Percentiles rank a stretch among this genome's conserved stretches.
Conservation (phyloP, 2,797 vertebrate genomes). For the Labeo calbasu region DNA sequence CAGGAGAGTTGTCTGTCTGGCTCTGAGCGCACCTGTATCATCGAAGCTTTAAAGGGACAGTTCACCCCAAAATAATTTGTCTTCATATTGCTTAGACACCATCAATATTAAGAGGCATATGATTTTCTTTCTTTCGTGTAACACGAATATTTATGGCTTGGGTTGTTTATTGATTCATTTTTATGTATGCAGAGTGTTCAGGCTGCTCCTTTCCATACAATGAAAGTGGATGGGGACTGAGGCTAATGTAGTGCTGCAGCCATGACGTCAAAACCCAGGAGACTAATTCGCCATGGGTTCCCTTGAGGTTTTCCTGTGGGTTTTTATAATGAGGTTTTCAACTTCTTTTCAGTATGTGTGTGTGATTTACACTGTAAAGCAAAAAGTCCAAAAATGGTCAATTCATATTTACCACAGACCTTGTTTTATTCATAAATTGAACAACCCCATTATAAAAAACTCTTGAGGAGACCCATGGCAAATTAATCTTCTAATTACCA, state of each 20-base stretch:
- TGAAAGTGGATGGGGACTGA: constrained; percentile 5
- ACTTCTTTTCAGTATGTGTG: not conserved
- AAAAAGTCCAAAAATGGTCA: not conserved
- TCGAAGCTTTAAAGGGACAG: constrained; percentile 4
- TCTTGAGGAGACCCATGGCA: not conserved
- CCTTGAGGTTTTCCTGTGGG: not conserved
- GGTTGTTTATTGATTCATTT: not conserved
- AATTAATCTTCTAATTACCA: not conserved
- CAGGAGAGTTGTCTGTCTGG: not conserved
- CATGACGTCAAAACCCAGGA: not conserved
- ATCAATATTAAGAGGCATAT: not conserved
- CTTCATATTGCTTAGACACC: not conserved
- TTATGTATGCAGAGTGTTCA: no score
- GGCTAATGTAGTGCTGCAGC: not conserved
- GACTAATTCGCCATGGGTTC: not conserved
- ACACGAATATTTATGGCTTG: not conserved
- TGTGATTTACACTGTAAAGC: not conserved
- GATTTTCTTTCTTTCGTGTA: not conserved
- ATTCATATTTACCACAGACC: not conserved
- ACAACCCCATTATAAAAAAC: not conserved
- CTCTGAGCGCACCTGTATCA: not conserved
- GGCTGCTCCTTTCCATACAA: not conserved
- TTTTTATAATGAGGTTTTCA: not conserved
- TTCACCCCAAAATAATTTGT: not conserved
- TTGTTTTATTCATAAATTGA: not conserved